Conservation (phyloP, 1,140 invertebrate genomes). For the Limonius californicus region DNA sequence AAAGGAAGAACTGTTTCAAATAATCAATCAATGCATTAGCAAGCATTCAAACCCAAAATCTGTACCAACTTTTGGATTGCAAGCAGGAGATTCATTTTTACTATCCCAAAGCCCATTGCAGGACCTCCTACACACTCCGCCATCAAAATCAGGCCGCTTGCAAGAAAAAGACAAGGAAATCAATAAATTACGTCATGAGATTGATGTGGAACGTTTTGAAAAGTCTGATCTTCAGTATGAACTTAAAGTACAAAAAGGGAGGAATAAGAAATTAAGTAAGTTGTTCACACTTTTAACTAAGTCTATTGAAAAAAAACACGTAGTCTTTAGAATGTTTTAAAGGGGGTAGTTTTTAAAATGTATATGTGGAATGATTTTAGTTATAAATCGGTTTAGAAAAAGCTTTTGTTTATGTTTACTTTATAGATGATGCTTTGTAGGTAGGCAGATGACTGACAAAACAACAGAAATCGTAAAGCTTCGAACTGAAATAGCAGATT, state of each 20-base stretch:
- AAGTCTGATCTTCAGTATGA: constrained; percentile 39
- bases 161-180: constrained; percentile 37
- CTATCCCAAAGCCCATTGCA: constrained; percentile 35
- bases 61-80: not conserved
- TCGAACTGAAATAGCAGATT: constrained; percentile 28
- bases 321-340: too few relatives aligned
- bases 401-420: not conserved
- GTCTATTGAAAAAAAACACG: too few relatives aligned
- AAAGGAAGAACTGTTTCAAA: constrained; percentile 31
- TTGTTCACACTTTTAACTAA: not conserved
- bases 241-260: constrained; percentile 32
- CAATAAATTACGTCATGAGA: constrained; percentile 29
- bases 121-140: constrained; percentile 38
- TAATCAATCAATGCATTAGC: constrained; percentile 20
- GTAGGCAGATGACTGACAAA: constrained; percentile 33
- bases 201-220: constrained; percentile 39
- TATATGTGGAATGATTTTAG: too few relatives aligned
- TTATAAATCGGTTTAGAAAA: not conserved
- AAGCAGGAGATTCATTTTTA: constrained; percentile 17
- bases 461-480: constrained; percentile 30
- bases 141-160: constrained; percentile 27
- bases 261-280: constrained; percentile 36
- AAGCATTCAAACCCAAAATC: constrained; percentile 12
- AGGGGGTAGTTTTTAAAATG: too few relatives aligned
- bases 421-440: constrained; percentile 21